A percentile compares a stretch with the other conserved stretches of the same genome.
phyloP scores from a whole-genome alignment of 1,140 invertebrate species.

The Phymorhynchus buccinoides region DNA sequence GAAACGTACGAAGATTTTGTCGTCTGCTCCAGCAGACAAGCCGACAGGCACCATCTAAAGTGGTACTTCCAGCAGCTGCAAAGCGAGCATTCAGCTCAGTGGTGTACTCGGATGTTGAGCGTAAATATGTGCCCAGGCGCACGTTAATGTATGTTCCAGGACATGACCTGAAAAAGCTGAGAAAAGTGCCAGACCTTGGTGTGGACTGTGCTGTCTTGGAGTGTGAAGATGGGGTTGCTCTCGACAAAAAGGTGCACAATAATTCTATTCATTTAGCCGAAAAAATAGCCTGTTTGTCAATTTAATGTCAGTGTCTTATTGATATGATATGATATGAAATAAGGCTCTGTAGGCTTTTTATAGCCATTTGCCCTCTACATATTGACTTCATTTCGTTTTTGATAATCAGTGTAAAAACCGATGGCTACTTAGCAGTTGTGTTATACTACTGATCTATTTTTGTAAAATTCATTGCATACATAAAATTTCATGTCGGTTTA shows the following conservation, averaged over 20 bases:
- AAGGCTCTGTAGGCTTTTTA: too few species aligned
- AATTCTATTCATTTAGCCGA: too few species aligned
- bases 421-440: too few species aligned
- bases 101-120: neutral
- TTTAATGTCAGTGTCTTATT: too few species aligned
- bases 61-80: neutral
- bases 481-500: too few species aligned
- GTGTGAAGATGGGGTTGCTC: conserved; percentile 84
- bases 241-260: conserved; percentile 79
- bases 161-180: conserved; percentile 79
- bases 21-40: neutral
- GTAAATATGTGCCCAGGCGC: conserved; percentile 74
- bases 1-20: neutral
- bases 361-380: too few species aligned
- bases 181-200: conserved; percentile 77
- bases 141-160: conserved; percentile 83
- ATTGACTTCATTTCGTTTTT: too few species aligned
- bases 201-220: conserved; percentile 82
- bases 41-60: neutral
- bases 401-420: too few species aligned
- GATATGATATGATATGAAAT: too few species aligned
- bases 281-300: too few species aligned
- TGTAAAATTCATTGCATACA: too few species aligned
- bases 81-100: neutral
- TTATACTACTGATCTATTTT: too few species aligned